A percentile compares a stretch with the other conserved stretches of the same genome.
Conservation (phyloP, 1,140 invertebrate genomes). For the Oreohelix idahoensis region DNA sequence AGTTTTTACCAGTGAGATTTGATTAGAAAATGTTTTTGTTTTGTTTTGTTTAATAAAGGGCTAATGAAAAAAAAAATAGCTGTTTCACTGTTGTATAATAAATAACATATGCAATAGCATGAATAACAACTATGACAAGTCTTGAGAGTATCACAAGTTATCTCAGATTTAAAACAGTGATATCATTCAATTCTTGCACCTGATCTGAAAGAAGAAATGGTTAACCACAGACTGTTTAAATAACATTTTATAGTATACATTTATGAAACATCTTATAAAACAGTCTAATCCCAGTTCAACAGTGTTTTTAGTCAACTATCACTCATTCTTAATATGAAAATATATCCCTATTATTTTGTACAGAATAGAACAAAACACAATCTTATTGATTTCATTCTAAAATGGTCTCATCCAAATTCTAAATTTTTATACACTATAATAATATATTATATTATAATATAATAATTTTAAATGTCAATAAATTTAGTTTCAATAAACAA, state of each 20-base stretch:
- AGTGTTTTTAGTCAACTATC: background rate
- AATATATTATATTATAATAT: too few species aligned
- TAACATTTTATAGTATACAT: background rate
- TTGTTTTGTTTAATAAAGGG: background rate
- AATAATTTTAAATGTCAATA: too few species aligned
- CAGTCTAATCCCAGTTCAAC: background rate
- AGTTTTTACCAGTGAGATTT: too few species aligned
- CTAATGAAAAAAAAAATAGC: background rate
- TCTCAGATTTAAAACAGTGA: background rate
- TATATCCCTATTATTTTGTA: background rate
- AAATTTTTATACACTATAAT: too few species aligned
- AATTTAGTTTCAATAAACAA: too few species aligned
- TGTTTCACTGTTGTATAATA: background rate
- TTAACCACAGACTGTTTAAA: background rate
- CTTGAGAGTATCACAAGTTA: background rate
- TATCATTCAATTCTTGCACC: background rate
- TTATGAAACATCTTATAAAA: background rate
- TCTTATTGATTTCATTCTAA: background rate
- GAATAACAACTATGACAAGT: slow-evolving; percentile 1
- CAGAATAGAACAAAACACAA: background rate
- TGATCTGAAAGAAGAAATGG: background rate
- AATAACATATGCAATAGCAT: background rate
- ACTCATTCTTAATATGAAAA: background rate
- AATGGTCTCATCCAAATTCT: too few species aligned
- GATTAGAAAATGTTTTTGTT: too few species aligned